These are phyloP conservation scores for Ataeniobius toweri DNA, from an alignment of 2,797 vertebrate genomes.

Conservation along the genomic window DNA sequence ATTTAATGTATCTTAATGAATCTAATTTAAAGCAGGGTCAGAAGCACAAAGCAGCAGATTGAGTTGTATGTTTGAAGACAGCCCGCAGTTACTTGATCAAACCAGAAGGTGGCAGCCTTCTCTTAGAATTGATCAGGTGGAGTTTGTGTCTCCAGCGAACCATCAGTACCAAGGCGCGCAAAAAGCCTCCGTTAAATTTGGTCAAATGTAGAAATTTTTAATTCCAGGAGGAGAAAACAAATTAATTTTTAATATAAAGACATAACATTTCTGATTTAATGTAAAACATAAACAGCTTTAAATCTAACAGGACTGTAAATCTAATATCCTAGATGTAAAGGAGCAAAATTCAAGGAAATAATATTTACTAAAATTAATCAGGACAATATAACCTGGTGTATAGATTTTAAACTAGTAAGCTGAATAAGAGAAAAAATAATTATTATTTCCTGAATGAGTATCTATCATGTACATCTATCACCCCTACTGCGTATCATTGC, in stretches of 20 bases:
- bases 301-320: not conserved
- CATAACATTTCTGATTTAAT: not conserved
- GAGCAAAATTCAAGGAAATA: not conserved
- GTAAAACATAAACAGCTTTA: not conserved
- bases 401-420: no score
- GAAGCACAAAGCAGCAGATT: not conserved
- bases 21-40: not conserved
- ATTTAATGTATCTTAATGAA: not conserved
- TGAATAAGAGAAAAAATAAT: no score
- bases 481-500: not conserved
- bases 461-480: no score
- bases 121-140: conserved; percentile 22
- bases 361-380: not conserved
- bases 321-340: not conserved
- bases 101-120: conserved; percentile 74
- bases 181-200: not conserved
- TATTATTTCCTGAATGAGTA: no score
- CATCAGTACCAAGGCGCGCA: not conserved
- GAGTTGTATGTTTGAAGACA: not conserved
- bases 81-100: conserved; percentile 23
- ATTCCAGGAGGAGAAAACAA: not conserved
- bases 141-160: not conserved
- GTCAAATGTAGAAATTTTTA: not conserved
- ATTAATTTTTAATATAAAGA: not conserved
- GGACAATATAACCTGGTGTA: not conserved